Conservation (phyloP, 2,797 vertebrate genomes). For the Nannoperca australis region DNA sequence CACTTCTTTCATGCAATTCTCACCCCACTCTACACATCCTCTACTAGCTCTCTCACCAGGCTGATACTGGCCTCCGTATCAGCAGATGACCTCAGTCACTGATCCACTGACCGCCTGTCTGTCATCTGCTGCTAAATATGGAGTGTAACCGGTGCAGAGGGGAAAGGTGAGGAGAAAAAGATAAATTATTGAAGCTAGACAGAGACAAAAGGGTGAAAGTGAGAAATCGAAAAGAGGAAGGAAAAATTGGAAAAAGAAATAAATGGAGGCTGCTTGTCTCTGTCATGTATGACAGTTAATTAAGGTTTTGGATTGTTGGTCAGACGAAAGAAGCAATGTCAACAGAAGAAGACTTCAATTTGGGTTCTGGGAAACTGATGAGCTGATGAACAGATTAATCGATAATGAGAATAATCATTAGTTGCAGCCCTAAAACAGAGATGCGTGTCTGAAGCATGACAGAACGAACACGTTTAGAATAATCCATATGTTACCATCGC, state of each 20-base stretch:
- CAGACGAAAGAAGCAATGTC: too few relatives aligned
- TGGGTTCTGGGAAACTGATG: too few relatives aligned
- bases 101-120: conserved; percentile 47
- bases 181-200: conserved; percentile 2
- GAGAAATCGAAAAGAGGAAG: background rate
- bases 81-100: conserved; percentile 51
- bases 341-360: too few relatives aligned
- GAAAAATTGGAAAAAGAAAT: background rate
- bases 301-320: too few relatives aligned
- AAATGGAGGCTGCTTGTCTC: background rate
- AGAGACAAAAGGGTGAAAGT: conserved; percentile 16
- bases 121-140: conserved; percentile 56
- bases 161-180: background rate
- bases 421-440: background rate
- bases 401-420: too few relatives aligned
- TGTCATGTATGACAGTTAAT: too few relatives aligned
- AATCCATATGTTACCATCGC: background rate
- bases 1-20: conserved; percentile 8
- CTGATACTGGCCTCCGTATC: conserved; percentile 42
- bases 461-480: background rate
- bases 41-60: background rate
- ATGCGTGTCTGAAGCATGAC: conserved; percentile 1
- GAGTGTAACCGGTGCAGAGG: conserved; percentile 26
- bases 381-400: too few relatives aligned
- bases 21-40: conserved; percentile 1